Evolutionary conservation across 2,888 invertebrate species (phyloP), one percentile per base, ranked within the genome.

Genomic region (Incurvaria masculella): DNA sequence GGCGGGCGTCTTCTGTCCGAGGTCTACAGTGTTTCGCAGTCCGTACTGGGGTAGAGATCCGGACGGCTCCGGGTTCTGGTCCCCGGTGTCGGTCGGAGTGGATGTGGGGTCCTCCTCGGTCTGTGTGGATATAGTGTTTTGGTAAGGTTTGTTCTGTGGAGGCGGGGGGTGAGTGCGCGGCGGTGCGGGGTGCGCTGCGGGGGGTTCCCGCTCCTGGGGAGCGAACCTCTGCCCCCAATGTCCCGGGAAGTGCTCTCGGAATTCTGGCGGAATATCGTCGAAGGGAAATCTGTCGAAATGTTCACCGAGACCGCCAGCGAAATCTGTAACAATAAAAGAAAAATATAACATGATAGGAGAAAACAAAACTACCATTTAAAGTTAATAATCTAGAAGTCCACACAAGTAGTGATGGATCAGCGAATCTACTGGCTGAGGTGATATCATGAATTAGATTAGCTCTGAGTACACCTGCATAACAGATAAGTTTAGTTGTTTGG

Each of bases 21-120:
- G 83, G 63, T 91, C 90, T 51, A 89, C 86, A 19, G 91, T 91
- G 61, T 91, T 91, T 54, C 90, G 82, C 51, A 87, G 64, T 4
- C 86, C 86, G 80, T 87, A 84, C 57, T 87, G 87, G 44, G 84
- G 82, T 11, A 87, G 60, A 49, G 64, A 64, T 18, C 47, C 51
- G 40, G 14, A 20, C 23, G 33, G 19, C 20, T 61, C 56, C 21
- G 64, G 63, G 48, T 63, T 60, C 46, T 61, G 52, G 17, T 56
- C 41, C 68, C 68, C 60, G 59, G 69, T 59, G 27, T 33, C n/a
- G 60, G 57, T 55, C 49, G 63, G 62, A 54, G 65, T 57, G 21
- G 62, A 61, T 5, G 61, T 65, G 4, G 64, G 60, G 43, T 61
- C 58, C 46, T 63, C 64, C 56, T 73, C 73, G 47, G 76, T 74